Base-by-base conservation (phyloP, 2,888 invertebrate species). In the Bugula neritina region DNA sequence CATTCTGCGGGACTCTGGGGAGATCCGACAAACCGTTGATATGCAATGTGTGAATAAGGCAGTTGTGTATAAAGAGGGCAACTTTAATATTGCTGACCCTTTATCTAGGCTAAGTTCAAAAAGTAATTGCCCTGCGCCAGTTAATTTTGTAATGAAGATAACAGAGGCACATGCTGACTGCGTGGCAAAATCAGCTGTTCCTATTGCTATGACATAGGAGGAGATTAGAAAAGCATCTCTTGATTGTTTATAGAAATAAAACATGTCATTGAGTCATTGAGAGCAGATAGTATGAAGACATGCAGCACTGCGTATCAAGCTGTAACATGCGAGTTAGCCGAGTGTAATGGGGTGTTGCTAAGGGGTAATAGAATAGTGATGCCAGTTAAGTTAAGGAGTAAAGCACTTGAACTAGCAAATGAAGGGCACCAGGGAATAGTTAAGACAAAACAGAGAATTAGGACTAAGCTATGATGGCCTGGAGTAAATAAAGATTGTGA, bases 391-490 rank as follows among this genome's bases (percentile, higher is more conserved):
- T 5, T 57, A 5, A 57, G 57, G 23, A 57, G 57, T 57, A 21
- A 23, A 25, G 57, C 57, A 13, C 52, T 52, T 52, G 52, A 52
- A 10, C 21, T 52, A 21, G 57, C 3, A 3, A 21, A 5, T 13
- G 13, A 57, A n/a, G 57, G 57, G 10, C 57, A n/a, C 57, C 57
- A 57, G 27, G 57, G 57, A 27, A 21, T 57, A 57, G 57, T 57
- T 3, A 69, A 69, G 27, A 35, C 34, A 5, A 69, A 69, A 31
- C 35, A 31, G 34, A 69, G 69, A 35, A 31, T 69, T 13, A 69
- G 69, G 34, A n/a, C 58, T 10, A 63, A 71, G 25, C 5, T 71
- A 13, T 71, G 71, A 69, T 63, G 71, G 71, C 52, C 35, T 3
- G 29, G 63, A 25, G 5, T 71, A 5, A n/a, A 71, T 23, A 69